Percentiles rank a stretch among this genome's conserved stretches.
Evolutionary conservation across 2,113 vertebrate species (phyloP).

Genomic region (Ciconia maguari): DNA sequence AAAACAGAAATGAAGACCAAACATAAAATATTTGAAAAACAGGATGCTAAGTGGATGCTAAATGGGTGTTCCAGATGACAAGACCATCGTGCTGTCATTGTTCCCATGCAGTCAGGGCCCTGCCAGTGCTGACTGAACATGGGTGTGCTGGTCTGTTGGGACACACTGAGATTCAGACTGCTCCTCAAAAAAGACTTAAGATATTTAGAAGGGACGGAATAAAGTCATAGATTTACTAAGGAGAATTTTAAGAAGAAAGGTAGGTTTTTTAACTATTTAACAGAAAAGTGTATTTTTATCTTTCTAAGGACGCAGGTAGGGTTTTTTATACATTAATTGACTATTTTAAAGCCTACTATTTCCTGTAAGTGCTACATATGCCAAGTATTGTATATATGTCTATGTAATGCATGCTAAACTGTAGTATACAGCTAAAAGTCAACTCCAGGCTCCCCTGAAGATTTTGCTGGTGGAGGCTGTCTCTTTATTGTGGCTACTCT

Average conservation of each 20-base stretch:
- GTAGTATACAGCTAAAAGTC: not conserved
- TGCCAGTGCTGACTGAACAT: not conserved
- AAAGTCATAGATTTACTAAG: not conserved
- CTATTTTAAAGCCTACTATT: constrained; percentile 9
- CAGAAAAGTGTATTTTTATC: not conserved
- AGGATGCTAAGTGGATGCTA: not conserved
- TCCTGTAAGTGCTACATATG: not conserved
- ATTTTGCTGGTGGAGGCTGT: not conserved
- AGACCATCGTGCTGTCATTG: not conserved
- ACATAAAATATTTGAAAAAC: not conserved
- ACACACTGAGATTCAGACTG: not conserved
- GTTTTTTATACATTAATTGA: not conserved
- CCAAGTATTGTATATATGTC: not conserved
- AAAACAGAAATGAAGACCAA: not conserved
- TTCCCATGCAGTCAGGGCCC: not conserved
- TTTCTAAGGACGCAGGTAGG: not conserved
- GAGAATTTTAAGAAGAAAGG: constrained; percentile 3
- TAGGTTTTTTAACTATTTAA: not conserved
- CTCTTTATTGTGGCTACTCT: not conserved
- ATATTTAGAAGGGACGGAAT: not conserved
- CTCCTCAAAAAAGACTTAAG: not conserved
- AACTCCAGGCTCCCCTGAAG: not conserved
- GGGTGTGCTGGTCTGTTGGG: not conserved
- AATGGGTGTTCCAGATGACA: not conserved
- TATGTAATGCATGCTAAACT: not conserved